A percentile compares a stretch with the other conserved stretches of the same genome.
These are phyloP conservation scores for Brachylomia viminalis DNA, from an alignment of 2,888 invertebrate genomes.

Conservation along the genomic window DNA sequence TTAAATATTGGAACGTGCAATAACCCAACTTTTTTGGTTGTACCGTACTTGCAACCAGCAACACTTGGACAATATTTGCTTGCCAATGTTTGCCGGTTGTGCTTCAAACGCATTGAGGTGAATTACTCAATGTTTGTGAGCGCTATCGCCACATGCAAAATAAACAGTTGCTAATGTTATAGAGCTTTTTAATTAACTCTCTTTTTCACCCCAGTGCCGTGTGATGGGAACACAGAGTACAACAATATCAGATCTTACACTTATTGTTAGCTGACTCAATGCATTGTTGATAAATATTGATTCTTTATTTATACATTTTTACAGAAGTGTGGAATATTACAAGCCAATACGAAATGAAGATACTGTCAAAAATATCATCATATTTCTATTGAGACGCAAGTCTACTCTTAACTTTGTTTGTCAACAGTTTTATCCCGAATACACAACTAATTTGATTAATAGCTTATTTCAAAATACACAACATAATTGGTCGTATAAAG, in stretches of 20 bases:
- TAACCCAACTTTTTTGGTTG: constrained; percentile 9
- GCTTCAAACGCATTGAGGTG: constrained; percentile 24
- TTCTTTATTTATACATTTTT: not conserved
- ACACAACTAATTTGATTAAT: not conserved
- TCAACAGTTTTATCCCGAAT: too few relatives aligned
- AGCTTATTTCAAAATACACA: not conserved
- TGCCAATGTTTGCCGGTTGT: constrained; percentile 4
- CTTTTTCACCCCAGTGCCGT: not conserved
- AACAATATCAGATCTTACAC: too few relatives aligned
- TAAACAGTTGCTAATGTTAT: constrained; percentile 21
- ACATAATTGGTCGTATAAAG: too few relatives aligned
- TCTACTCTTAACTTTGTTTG: not conserved
- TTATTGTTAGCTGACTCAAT: not conserved
- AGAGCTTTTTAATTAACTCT: constrained; percentile 57
- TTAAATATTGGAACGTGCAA: constrained; percentile 24
- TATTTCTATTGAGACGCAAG: not conserved
- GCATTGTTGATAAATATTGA: not conserved
- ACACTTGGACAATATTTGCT: constrained; percentile 26
- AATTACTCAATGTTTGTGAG: constrained; percentile 37
- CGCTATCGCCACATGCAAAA: not conserved
- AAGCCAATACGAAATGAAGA: not conserved
- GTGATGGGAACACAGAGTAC: not conserved
- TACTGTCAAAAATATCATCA: not conserved
- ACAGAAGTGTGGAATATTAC: not conserved
- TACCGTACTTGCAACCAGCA: not conserved